A percentile compares a stretch with the other conserved stretches of the same genome.
Evolutionary conservation across 92 coral and sea anemone genomes (phyloP).

Genomic region (Epizoanthus fatuus): DNA sequence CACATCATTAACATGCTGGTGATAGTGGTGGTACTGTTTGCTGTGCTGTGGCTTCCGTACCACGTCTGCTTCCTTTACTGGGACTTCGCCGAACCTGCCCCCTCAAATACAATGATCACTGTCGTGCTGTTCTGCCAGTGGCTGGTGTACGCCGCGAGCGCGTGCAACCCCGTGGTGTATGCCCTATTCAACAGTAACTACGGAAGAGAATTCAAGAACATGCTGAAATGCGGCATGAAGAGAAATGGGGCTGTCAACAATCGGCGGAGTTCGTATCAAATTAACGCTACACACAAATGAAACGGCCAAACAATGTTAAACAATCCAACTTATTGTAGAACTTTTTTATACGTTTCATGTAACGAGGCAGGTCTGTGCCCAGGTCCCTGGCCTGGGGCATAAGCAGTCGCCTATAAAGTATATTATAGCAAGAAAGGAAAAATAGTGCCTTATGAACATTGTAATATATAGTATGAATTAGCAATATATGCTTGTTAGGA

Average conservation of each 20-base stretch:
- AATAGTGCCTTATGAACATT: too few species aligned
- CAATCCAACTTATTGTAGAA: too few species aligned
- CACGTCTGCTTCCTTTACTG: conserved; percentile 80
- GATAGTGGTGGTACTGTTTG: conserved; percentile 72
- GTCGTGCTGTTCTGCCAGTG: conserved; percentile 76
- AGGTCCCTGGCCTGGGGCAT: too few species aligned
- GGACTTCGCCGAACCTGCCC: conserved; percentile 71
- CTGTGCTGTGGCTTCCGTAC: conserved; percentile 83
- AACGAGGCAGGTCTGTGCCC: too few species aligned
- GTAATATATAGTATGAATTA: too few species aligned
- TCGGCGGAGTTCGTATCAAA: conserved; percentile 2
- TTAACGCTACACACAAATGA: too few species aligned
- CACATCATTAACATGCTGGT: conserved; percentile 76
- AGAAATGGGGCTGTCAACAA: not conserved
- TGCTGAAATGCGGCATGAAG: conserved; percentile 34
- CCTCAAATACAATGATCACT: conserved; percentile 46
- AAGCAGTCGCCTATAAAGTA: too few species aligned
- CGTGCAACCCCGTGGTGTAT: conserved; percentile 83
- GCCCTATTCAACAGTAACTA: conserved; percentile 79
- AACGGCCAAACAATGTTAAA: too few species aligned
- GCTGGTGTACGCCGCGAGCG: conserved; percentile 80
- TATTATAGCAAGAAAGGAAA: too few species aligned
- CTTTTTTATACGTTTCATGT: too few species aligned
- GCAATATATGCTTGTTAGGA: too few species aligned
- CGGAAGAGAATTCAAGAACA: conserved; percentile 70